Conservation (phyloP, 2,797 vertebrate genomes). For the Pseudochirops corinnae region DNA sequence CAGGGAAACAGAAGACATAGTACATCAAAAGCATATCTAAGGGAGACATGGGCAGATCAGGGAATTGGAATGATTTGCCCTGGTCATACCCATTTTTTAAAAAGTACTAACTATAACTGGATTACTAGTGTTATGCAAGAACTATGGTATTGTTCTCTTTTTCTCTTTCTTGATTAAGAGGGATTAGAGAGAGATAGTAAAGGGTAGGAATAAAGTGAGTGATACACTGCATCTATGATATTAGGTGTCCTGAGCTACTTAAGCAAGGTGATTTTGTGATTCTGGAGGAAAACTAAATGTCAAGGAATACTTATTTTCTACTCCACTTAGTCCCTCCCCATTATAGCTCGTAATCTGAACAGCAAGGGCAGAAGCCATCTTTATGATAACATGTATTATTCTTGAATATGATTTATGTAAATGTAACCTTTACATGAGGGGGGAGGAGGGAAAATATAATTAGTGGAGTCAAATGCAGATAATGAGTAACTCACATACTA, state of each 20-base stretch:
- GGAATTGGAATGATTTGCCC: neutral
- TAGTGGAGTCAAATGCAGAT: slow-evolving; percentile 28
- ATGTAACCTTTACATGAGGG: slow-evolving; percentile 60
- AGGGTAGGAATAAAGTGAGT: neutral
- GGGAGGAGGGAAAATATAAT: slow-evolving; percentile 49
- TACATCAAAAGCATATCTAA: neutral
- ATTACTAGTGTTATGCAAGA: neutral
- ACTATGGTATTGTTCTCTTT: neutral
- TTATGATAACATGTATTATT: slow-evolving; percentile 18
- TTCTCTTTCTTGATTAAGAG: neutral
- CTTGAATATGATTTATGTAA: slow-evolving; percentile 64
- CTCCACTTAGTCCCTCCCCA: neutral
- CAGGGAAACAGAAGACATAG: neutral
- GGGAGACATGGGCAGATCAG: neutral
- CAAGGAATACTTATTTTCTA: neutral
- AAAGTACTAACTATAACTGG: neutral
- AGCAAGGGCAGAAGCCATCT: slow-evolving; percentile 29
- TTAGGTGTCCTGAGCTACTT: slow-evolving; percentile 2
- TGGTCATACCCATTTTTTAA: neutral
- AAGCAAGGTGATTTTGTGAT: slow-evolving; percentile 25
- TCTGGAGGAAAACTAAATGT: neutral
- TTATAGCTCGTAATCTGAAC: neutral
- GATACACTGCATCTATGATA: neutral
- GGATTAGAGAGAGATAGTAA: neutral
- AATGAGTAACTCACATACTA: slow-evolving; percentile 1